Base-by-base conservation (phyloP, 2,888 invertebrate genomes). In the Stratiomys singularior region DNA sequence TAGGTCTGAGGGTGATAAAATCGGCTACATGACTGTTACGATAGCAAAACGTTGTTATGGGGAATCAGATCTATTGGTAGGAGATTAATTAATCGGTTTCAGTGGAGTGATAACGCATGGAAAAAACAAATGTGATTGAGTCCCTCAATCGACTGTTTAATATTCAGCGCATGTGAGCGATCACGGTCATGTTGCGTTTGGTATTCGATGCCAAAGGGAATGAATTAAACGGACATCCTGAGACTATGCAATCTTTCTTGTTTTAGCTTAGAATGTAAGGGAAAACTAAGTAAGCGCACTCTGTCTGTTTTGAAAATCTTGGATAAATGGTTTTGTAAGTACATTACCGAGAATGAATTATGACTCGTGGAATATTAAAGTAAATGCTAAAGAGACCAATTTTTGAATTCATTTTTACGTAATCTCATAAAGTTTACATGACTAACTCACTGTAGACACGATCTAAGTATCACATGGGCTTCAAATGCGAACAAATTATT, bases 51-150 rank as follows among this genome's bases (percentile, higher is more conserved):
- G 30, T 71, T 47, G 56, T 23, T 58, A 9, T 1, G 63, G 21
- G 2, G 28, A 25, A 58, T 74, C 74, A 30, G 58, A 74, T 74
- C 52, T 60, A 60, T 74, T 74, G 25, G 37, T 27, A 74, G 21
- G 37, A 56, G 58, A 74, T 37, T 60, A 60, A 74, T 74, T 74
- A 60, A 74, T 74, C 60, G 52, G 7, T 2, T 18, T n/a, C 15
- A 4, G 4, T 9, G 15, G 4, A 9, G 52, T 52, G 52, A 52
- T 52, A 52, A 52, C 52, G 23, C 3, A 60, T 13, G 4, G 18
- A 9, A 52, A n/a, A n/a, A n/a, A 52, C 52, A 15, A n/a, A 4
- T 18, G 3, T 52, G 18, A 52, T 5, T 9, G 15, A 15, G 37
- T 37, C 37, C n/a, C 28, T 64, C 28, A 64, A 18, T 28, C 5